Base-by-base conservation (phyloP, 1,140 invertebrate genomes). In the Centruroides vittatus region DNA sequence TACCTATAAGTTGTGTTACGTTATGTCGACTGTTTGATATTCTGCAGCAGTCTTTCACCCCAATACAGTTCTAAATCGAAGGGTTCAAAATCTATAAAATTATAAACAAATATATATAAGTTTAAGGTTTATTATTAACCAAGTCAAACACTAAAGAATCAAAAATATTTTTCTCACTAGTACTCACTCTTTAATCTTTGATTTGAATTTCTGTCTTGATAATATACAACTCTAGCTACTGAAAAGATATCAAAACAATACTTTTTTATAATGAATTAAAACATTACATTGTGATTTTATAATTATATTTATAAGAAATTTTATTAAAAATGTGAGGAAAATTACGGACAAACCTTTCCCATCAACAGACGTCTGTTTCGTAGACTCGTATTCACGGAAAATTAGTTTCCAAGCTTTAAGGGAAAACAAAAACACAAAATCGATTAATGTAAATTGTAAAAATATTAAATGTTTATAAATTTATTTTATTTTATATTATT, bases 61-160 rank as follows among this genome's bases (percentile, higher is more conserved):
- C 87, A 91, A 86, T 86, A 91, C 11, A 85, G 83, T 70, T 89
- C 88, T 67, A 91, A 75, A 75, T 90, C 87, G 69, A 90, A 90
- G 8, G 86, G 86, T 69, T 87, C 86, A 70, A 90, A 90, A 71
- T 89, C 86, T 80, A 67, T 47, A 76, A 78, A 62, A 66, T 4
- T 49, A 57, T 51, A 63, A 62, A 13, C 6, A 54, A 52, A 58
- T 35, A 12, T 3, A 36, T 47, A 51, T 5, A 23, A 23, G 23
- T 23, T 23, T 23, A 23, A 23, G 23, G 23, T 23, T 23, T 23
- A 23, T 23, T 23, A 23, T 23, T 23, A 23, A 23, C 49, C 1
- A 11, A 12, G 5, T 23, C 5, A 8, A 59, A 12, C 35, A 59
- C 41, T 7, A 34, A 46, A 36, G 8, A 34, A 35, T 36, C 13